Base-by-base conservation (phyloP, 2,113 vertebrate genomes). In the Takifugu flavidus region DNA sequence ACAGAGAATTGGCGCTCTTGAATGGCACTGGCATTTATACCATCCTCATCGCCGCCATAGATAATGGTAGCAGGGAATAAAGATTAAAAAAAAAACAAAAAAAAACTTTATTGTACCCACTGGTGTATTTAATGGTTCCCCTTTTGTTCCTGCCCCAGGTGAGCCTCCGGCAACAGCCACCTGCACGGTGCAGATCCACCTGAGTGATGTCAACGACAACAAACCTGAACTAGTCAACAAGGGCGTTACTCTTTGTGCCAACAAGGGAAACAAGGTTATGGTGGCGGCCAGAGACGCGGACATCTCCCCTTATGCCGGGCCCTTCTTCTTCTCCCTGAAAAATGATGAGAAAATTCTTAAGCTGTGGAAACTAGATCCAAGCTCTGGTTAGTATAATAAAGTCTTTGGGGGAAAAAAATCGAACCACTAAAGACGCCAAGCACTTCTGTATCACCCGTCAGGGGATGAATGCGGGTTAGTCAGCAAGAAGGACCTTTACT, bases 171-270 rank as follows among this genome's bases (percentile, higher is more conserved):
- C 62, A 45, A 93, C 91, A 0, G 86, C 86, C 0, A 92, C 89
- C 0, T 78, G 84, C 47, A 93, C 88, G 1, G 25, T 94, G 49
- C 13, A 46, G 13, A 44, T 95, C 43, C 77, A 91, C 64, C 69
- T 95, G n/a, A 47, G 53, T 0, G 93, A 94, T 34, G 0, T 82
- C 45, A 93, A 88, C 13, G 93, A 94, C 82, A 84, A 89, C 1
- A 13, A 0, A 0, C 93, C 92, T 0, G 0, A 5, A 0, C 82
- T 95, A 65, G 8, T 25, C 3, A 75, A 59, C 15, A 79, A 72
- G 0, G 56, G 1, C 6, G 0, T 74, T 45, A 54, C 87, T 6
- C 4, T 91, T 57, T 96, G 94, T 44, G 79, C 58, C 28, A 82
- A 90, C 64, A 78, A 70, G 0, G 28, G 0, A 2, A 42, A 43